These are phyloP conservation scores for Pipistrellus pygmaeus DNA, from an alignment of 2,797 vertebrate species.

Conservation along the genomic window DNA sequence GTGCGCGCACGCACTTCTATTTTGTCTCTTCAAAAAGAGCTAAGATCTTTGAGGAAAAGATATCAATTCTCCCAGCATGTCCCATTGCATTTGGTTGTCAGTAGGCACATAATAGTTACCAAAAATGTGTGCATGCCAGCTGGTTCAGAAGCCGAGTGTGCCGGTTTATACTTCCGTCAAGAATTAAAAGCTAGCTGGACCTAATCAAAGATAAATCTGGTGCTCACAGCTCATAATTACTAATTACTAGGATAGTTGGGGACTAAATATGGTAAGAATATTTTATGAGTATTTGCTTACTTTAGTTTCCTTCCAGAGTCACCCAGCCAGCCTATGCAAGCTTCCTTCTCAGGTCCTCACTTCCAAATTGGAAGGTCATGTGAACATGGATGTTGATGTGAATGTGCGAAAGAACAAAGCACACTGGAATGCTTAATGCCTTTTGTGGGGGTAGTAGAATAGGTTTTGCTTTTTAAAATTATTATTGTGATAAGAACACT, in stretches of 20 bases:
- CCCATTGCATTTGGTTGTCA: accelerated
- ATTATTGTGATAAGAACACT: background rate
- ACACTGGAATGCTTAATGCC: accelerated
- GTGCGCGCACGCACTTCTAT: background rate
- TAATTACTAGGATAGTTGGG: background rate
- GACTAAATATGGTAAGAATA: accelerated
- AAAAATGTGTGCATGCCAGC: accelerated
- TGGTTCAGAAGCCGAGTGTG: background rate
- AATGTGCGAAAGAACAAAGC: accelerated
- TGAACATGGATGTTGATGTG: background rate
- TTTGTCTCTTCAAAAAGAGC: background rate
- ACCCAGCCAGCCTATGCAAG: too few species aligned
- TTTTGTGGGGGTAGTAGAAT: too few species aligned
- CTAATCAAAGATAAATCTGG: background rate
- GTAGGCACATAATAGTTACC: background rate
- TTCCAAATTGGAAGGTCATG: accelerated
- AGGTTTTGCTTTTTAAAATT: background rate
- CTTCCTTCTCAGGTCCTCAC: background rate
- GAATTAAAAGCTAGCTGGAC: background rate
- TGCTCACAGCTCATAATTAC: background rate
- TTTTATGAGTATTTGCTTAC: background rate
- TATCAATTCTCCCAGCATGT: background rate
- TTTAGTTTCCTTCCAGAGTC: background rate
- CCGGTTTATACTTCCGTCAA: background rate
- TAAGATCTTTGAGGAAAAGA: background rate